These are phyloP conservation scores for Corythucha ciliata DNA, from an alignment of 2,888 invertebrate genomes.

Conservation along the genomic window DNA sequence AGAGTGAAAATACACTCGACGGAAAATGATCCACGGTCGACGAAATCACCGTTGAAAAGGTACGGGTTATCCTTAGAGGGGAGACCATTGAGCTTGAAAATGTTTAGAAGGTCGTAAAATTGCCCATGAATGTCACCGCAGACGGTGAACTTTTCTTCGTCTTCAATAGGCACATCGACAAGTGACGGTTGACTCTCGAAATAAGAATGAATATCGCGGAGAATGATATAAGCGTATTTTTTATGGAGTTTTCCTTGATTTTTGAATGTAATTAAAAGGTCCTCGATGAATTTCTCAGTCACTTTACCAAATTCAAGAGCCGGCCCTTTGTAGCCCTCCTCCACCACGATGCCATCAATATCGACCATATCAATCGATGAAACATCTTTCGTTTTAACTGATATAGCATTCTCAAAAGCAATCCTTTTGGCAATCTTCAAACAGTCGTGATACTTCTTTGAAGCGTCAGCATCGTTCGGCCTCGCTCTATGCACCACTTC, in stretches of 20 bases:
- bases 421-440: conserved; percentile 89
- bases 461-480: conserved; percentile 91
- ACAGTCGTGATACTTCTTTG: conserved; percentile 84
- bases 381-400: conserved; percentile 79
- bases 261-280: conserved; percentile 82
- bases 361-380: conserved; percentile 81
- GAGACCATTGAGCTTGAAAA: conserved; percentile 92
- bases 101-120: conserved; percentile 95
- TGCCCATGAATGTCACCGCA: conserved; percentile 99
- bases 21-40: conserved; percentile 97
- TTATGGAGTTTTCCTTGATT: conserved; percentile 87
- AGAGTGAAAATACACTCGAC: conserved; percentile 98
- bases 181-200: conserved; percentile 78
- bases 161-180: conserved; percentile 78
- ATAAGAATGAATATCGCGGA: conserved; percentile 78
- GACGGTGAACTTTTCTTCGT: conserved; percentile 87
- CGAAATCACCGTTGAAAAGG: conserved; percentile 98
- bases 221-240: conserved; percentile 75
- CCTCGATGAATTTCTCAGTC: conserved; percentile 77
- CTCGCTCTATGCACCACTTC: conserved; percentile 87
- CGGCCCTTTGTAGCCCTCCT: conserved; percentile 90
- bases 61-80: conserved; percentile 94
- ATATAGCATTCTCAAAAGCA: conserved; percentile 94
- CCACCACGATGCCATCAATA: conserved; percentile 84
- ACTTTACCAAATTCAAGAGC: conserved; percentile 77